Conservation (phyloP, 2,888 invertebrate species). For the Frankliniella intonsa region DNA sequence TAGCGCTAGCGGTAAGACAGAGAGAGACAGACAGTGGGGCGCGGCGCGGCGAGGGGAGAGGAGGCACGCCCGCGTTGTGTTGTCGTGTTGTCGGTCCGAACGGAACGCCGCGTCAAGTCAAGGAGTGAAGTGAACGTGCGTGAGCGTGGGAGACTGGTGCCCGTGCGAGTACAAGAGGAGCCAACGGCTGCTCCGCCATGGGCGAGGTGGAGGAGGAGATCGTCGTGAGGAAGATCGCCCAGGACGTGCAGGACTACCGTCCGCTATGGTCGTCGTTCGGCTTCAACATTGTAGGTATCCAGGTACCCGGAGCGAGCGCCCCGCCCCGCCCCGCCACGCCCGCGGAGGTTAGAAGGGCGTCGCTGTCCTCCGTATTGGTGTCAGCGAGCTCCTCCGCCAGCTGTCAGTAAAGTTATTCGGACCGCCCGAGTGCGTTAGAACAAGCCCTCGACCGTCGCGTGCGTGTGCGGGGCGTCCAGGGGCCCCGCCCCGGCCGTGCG, state of each 20-base stretch:
- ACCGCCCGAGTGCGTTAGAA: too few relatives aligned
- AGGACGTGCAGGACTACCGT: background rate
- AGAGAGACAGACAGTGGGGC: background rate
- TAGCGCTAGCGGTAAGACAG: background rate
- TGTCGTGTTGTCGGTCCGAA: too few relatives aligned
- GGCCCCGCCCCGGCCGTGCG: background rate
- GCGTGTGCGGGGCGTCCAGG: too few relatives aligned
- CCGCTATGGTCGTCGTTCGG: constrained; percentile 11
- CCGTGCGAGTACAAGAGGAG: too few relatives aligned
- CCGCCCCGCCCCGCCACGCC: background rate
- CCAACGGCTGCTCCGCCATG: background rate
- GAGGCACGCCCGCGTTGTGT: too few relatives aligned
- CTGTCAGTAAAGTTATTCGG: too few relatives aligned
- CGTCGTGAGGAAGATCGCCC: constrained; percentile 10
- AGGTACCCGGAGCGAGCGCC: background rate
- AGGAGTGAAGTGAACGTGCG: too few relatives aligned
- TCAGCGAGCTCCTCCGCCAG: too few relatives aligned
- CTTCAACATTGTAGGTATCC: background rate
- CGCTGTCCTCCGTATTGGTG: background rate
- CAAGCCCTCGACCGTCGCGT: too few relatives aligned
- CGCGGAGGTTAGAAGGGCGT: background rate
- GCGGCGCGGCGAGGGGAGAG: background rate
- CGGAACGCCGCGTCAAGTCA: too few relatives aligned
- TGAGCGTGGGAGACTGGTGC: too few relatives aligned
- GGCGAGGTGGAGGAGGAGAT: constrained; percentile 11